Conservation (phyloP, 1,140 invertebrate species). For the Bombus cullumanus region DNA sequence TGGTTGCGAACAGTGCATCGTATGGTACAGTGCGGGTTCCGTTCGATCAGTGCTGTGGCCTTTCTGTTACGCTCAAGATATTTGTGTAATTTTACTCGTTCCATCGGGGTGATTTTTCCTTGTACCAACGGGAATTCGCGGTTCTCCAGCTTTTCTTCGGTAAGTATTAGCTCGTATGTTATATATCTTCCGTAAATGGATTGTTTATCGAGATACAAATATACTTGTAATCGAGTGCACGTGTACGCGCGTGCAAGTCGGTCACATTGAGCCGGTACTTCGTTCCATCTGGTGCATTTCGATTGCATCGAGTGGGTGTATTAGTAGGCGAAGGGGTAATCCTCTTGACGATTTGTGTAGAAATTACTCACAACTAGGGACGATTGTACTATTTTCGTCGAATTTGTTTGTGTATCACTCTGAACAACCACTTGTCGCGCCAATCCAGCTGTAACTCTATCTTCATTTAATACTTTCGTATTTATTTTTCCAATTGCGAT, state of each 20-base stretch:
- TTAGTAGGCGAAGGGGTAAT: constrained; percentile 9
- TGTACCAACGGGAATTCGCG: not conserved
- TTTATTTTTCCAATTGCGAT: not conserved
- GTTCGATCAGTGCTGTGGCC: constrained; percentile 53
- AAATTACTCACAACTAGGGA: not conserved
- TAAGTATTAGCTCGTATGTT: not conserved
- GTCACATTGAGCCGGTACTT: constrained; percentile 50
- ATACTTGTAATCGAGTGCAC: constrained; percentile 42
- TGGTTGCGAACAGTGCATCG: constrained; percentile 46
- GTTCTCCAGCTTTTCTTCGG: not conserved
- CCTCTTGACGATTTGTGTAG: not conserved
- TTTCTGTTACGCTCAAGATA: constrained; percentile 44
- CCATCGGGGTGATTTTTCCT: not conserved
- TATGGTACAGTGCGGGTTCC: constrained; percentile 43
- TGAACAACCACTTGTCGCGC: constrained; percentile 27
- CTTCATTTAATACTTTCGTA: not conserved
- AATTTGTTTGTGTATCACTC: not conserved
- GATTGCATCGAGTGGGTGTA: constrained; percentile 35
- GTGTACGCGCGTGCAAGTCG: constrained; percentile 52
- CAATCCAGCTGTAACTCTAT: not conserved
- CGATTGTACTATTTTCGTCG: not conserved
- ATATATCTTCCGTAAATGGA: not conserved
- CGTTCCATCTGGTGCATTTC: constrained; percentile 66
- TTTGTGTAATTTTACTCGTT: constrained; percentile 36
- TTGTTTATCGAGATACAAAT: not conserved